These are phyloP conservation scores for Hymenopus coronatus DNA, from an alignment of 2,888 invertebrate genomes.

Conservation along the genomic window DNA sequence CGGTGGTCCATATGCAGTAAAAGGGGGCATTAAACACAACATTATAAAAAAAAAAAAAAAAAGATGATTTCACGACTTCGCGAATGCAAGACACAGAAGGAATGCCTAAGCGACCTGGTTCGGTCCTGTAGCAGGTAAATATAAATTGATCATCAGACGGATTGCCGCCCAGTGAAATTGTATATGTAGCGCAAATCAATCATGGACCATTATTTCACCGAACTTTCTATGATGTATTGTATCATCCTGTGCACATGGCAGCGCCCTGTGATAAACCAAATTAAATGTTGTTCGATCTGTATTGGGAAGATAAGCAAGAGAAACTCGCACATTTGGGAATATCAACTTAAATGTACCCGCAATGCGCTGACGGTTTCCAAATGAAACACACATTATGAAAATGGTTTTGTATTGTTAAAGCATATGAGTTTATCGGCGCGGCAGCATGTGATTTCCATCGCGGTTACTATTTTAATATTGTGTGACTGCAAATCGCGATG, in stretches of 20 bases:
- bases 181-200: too few relatives aligned
- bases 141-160: too few relatives aligned
- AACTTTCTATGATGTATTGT: too few relatives aligned
- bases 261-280: not conserved
- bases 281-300: not conserved
- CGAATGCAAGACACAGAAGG: too few relatives aligned
- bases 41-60: too few relatives aligned
- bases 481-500: not conserved
- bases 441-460: not conserved
- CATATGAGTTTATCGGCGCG: not conserved
- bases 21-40: too few relatives aligned
- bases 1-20: too few relatives aligned
- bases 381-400: not conserved
- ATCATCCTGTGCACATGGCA: not conserved
- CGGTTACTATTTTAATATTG: not conserved
- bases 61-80: too few relatives aligned
- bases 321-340: not conserved
- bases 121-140: too few relatives aligned
- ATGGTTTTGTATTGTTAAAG: not conserved
- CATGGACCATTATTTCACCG: too few relatives aligned
- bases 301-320: not conserved
- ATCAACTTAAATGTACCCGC: not conserved
- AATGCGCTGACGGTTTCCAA: not conserved
- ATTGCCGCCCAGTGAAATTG: too few relatives aligned
- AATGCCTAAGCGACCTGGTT: too few relatives aligned